Evolutionary conservation across 2,113 vertebrate genomes (phyloP).

Genomic region (Polypterus senegalus): DNA sequence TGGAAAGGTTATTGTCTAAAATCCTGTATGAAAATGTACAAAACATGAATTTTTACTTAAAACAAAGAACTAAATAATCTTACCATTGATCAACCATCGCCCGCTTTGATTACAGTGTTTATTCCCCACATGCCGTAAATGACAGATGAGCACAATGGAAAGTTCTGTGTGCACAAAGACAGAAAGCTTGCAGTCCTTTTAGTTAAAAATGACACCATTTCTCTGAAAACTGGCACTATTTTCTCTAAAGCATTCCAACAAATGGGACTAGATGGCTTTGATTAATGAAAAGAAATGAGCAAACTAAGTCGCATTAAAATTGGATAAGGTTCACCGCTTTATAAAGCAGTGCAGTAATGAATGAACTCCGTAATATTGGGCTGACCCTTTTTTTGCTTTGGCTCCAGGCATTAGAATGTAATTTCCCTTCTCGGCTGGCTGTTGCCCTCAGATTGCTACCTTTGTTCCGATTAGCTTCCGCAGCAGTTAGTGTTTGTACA

Average conservation of each 20-base stretch:
- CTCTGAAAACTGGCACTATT: background rate
- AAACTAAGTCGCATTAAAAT: constrained; percentile 4
- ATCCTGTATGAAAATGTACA: too few species aligned
- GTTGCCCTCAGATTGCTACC: constrained; percentile 20
- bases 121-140: too few species aligned
- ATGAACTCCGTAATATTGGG: constrained; percentile 17
- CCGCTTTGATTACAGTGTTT: too few species aligned
- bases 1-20: too few species aligned
- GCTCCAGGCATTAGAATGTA: constrained; percentile 6
- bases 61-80: too few species aligned
- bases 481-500: constrained; percentile 26
- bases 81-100: too few species aligned
- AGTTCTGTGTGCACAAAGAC: too few species aligned
- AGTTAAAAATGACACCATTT: too few species aligned
- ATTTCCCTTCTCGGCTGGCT: constrained; percentile 15
- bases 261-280: background rate
- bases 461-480: constrained; percentile 24
- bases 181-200: too few species aligned
- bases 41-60: too few species aligned
- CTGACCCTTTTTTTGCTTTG: constrained; percentile 17
- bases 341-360: constrained; percentile 7
- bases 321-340: constrained; percentile 5
- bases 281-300: constrained; percentile 3
- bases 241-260: background rate
- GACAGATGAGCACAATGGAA: too few species aligned